Evolutionary conservation across 2,113 vertebrate genomes (phyloP).

Genomic region (Anarhynchus alexandrinus): DNA sequence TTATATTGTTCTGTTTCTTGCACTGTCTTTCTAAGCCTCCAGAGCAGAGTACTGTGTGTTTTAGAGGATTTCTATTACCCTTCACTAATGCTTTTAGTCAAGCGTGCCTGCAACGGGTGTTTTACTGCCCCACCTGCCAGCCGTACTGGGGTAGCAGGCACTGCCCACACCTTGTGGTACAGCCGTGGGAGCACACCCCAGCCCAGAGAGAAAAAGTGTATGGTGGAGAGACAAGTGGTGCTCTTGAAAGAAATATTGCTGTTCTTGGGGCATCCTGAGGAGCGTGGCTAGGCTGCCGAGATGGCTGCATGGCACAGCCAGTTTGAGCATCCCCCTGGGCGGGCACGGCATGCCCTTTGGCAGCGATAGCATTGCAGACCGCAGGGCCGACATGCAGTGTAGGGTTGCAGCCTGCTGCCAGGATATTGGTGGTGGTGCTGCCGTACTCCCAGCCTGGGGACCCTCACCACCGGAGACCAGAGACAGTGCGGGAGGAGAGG

Average conservation of each 20-base stretch:
- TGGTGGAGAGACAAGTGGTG: not conserved
- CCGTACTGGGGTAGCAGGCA: not conserved
- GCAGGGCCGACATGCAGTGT: accelerated
- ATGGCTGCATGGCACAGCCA: not conserved
- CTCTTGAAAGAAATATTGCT: not conserved
- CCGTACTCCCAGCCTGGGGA: not conserved
- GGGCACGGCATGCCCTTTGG: accelerated
- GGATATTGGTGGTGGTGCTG: not conserved
- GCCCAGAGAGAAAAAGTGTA: not conserved
- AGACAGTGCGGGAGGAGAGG: not conserved
- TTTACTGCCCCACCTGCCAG: not conserved
- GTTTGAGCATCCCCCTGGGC: not conserved
- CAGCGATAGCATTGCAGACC: not conserved
- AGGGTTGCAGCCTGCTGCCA: not conserved
- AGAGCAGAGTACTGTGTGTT: not conserved
- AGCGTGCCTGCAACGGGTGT: not conserved
- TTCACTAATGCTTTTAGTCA: not conserved
- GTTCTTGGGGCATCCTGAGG: not conserved
- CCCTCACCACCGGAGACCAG: not conserved
- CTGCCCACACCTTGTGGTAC: not conserved
- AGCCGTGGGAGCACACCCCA: not conserved
- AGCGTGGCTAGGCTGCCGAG: not conserved
- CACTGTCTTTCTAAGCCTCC: not conserved
- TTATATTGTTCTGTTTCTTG: not conserved
- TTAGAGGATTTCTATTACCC: not conserved